phyloP scores from a whole-genome alignment of 2,113 vertebrate species.

The Eidolon helvum region DNA sequence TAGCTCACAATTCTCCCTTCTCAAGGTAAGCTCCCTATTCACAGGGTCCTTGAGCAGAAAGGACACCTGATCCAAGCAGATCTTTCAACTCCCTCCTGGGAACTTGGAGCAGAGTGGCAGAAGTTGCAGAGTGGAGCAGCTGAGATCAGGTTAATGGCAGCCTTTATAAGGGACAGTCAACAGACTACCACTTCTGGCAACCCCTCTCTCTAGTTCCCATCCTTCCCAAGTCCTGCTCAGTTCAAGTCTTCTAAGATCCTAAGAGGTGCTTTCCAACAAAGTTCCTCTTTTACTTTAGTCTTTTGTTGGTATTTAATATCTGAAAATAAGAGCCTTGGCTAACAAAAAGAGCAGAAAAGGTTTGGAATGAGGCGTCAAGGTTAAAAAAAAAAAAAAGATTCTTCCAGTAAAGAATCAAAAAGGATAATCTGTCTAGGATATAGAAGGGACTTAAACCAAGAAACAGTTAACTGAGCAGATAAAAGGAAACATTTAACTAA shows the following conservation, averaged over 20 bases:
- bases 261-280: not conserved
- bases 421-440: not conserved
- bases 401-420: not conserved
- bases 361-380: not conserved
- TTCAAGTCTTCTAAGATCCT: not conserved
- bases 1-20: not conserved
- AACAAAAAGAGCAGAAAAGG: not conserved
- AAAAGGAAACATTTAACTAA: slow-evolving; percentile 24
- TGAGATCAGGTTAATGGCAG: not conserved
- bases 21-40: not conserved
- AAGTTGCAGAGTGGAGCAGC: too few species aligned
- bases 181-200: too few species aligned
- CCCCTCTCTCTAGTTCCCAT: not conserved
- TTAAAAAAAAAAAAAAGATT: not conserved
- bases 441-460: not conserved
- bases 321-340: not conserved
- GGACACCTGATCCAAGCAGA: not conserved
- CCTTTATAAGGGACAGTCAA: too few species aligned
- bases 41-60: not conserved
- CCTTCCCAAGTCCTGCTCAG: not conserved
- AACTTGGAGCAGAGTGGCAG: not conserved
- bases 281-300: not conserved
- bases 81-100: not conserved
- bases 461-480: slow-evolving; percentile 10
- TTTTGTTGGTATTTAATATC: not conserved